These are phyloP conservation scores for Muschampia staudingeri DNA, from an alignment of 2,888 invertebrate genomes.

Conservation along the genomic window DNA sequence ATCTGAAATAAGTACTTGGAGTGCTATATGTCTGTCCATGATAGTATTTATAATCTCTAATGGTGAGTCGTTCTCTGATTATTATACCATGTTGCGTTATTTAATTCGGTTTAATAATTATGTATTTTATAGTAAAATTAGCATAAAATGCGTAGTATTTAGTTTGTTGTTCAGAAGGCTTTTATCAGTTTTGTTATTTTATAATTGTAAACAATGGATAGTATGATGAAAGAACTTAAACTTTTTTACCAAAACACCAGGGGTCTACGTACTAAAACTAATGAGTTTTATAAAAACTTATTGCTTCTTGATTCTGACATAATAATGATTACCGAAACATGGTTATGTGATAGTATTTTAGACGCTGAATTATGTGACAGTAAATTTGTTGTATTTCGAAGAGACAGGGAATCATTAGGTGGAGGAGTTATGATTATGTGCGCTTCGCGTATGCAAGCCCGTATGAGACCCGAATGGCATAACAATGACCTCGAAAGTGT, in stretches of 20 bases:
- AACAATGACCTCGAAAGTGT: not conserved
- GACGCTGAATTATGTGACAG: conserved; percentile 15
- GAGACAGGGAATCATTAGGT: conserved; percentile 8
- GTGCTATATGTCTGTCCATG: too few species aligned
- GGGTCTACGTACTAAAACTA: conserved; percentile 1
- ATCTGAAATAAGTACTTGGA: too few species aligned
- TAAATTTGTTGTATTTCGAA: conserved; percentile 14
- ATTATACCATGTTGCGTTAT: too few species aligned
- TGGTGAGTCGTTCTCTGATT: too few species aligned
- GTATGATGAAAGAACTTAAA: not conserved
- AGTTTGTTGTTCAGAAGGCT: too few species aligned
- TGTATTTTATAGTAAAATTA: too few species aligned
- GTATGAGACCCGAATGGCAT: conserved; percentile 19
- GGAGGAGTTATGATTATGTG: conserved; percentile 24
- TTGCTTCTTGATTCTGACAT: conserved; percentile 4
- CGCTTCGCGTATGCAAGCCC: conserved; percentile 1
- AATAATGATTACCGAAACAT: conserved; percentile 16
- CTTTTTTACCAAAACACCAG: conserved; percentile 1
- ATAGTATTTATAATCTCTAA: too few species aligned
- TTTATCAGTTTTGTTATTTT: too few species aligned
- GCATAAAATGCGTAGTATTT: too few species aligned
- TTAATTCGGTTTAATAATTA: too few species aligned
- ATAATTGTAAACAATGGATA: not conserved
- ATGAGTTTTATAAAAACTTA: conserved; percentile 25
- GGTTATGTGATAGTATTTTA: conserved; percentile 22